Base-by-base conservation (phyloP, 2,888 invertebrate genomes). In the Troides aeacus region DNA sequence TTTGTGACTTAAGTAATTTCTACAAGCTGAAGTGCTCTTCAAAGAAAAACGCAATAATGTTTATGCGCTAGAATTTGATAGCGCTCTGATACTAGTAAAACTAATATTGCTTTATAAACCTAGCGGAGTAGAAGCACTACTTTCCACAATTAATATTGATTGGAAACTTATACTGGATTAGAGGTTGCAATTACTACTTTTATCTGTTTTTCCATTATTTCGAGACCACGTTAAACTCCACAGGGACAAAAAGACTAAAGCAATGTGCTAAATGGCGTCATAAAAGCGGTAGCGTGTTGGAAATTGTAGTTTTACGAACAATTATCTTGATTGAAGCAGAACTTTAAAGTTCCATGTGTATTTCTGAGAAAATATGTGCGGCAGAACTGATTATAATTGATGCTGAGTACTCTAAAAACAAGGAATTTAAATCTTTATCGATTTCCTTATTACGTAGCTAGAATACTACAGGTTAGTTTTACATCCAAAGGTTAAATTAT, bases 131-230 rank as follows among this genome's bases (percentile, higher is more conserved):
- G 15, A 12, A 21, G 15, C 8, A 12, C 5, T 24, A 12, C 46
- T 53, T 60, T 4, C 5, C 39, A 17, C 36, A 46, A 58, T 50
- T 17, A 53, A 30, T 39, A 23, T 60, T 60, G n/a, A 63, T 63
- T 63, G 7, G 12, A n/a, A 62, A 62, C 30, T 30, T 30, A 30
- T 30, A 30, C 24, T 5, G 17, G 39, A 23, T 58, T 59, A 50
- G 30, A 59, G 59, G 39, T 21, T 61, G 36, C 50, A 24, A 42
- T 62, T 58, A 58, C 21, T 12, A 23, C 58, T 23, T 30, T 57
- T 69, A 69, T 69, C 62, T 56, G 24, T 62, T 58, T 21, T 50
- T 68, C 64, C 53, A 68, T 68, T 68, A 68, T 39, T 50, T 30
- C 50, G 21, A 42, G 65, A 69, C 56, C 46, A 65, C 62, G 53